phyloP scores from a whole-genome alignment of 92 coral and sea anemone species.

The Phenganax marumi region DNA sequence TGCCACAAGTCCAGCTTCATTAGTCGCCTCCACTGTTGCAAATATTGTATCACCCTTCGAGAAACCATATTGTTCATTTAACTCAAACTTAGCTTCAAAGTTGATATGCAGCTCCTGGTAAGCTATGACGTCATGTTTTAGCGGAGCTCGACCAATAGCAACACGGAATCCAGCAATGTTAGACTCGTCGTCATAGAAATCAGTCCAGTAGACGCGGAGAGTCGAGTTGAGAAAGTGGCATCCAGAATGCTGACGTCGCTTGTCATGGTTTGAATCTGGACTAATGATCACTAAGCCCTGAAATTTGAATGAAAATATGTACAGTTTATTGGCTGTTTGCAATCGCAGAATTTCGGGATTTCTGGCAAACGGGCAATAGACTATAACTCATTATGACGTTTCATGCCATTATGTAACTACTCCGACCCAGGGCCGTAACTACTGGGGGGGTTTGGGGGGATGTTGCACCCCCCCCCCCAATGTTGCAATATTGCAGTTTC shows the following conservation, averaged over 20 bases:
- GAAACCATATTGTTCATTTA: constrained; percentile 46
- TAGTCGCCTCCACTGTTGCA: constrained; percentile 72
- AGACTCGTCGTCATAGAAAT: constrained; percentile 71
- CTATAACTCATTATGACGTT: no score
- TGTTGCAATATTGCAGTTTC: no score
- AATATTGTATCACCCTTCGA: constrained; percentile 69
- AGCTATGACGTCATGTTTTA: no score
- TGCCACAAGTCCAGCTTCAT: constrained; percentile 69
- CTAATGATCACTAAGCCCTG: constrained; percentile 89
- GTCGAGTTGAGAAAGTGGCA: constrained; percentile 81
- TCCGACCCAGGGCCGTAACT: no score
- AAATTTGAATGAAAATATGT: background rate
- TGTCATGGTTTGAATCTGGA: constrained; percentile 83
- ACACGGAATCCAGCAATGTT: constrained; percentile 68
- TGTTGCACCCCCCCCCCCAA: no score
- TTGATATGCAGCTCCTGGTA: constrained; percentile 71
- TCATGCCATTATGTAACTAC: no score
- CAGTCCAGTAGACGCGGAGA: constrained; percentile 79
- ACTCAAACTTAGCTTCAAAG: constrained; percentile 44
- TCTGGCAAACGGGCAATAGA: no score
- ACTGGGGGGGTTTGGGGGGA: no score
- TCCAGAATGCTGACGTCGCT: constrained; percentile 69
- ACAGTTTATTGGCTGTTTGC: no score
- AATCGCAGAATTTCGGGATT: no score
- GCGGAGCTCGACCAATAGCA: no score